Percentiles rank a stretch among this genome's conserved stretches.
Evolutionary conservation across 2,113 vertebrate species (phyloP).

Genomic region (Onychorhynchus coronatus): DNA sequence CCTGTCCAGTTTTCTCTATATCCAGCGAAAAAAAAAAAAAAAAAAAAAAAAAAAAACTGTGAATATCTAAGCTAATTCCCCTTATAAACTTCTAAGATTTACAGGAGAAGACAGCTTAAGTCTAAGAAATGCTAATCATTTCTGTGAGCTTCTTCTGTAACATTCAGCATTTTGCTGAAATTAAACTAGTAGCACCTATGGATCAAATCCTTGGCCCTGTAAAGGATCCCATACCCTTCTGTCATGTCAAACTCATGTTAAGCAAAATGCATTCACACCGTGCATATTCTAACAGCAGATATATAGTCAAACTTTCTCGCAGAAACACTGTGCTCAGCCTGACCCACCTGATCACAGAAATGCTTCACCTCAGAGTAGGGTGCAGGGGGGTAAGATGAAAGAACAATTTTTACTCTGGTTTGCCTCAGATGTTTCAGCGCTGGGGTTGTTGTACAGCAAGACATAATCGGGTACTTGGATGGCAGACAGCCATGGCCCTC

Average conservation of each 20-base stretch:
- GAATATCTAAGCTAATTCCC: background rate
- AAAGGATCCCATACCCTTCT: background rate
- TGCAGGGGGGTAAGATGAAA: background rate
- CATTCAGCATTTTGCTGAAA: background rate
- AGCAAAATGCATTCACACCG: background rate
- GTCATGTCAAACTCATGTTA: background rate
- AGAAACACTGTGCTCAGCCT: background rate
- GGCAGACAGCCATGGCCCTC: slow-evolving; percentile 44
- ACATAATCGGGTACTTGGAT: background rate
- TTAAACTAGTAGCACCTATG: background rate
- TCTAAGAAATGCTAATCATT: background rate
- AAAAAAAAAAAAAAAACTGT: background rate
- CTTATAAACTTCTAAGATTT: background rate
- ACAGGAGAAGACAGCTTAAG: background rate
- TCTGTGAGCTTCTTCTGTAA: background rate
- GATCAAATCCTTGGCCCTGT: background rate
- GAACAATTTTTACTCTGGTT: background rate
- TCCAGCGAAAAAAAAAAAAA: background rate
- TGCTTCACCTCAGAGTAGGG: background rate
- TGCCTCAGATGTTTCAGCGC: slow-evolving; percentile 21
- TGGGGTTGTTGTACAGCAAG: background rate
- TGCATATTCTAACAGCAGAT: background rate
- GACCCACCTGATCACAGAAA: slow-evolving; percentile 30
- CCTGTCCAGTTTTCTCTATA: background rate
- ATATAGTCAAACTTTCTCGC: background rate